Evolutionary conservation across 2,113 vertebrate genomes (phyloP).

Genomic region (Chaenogobius annularis): DNA sequence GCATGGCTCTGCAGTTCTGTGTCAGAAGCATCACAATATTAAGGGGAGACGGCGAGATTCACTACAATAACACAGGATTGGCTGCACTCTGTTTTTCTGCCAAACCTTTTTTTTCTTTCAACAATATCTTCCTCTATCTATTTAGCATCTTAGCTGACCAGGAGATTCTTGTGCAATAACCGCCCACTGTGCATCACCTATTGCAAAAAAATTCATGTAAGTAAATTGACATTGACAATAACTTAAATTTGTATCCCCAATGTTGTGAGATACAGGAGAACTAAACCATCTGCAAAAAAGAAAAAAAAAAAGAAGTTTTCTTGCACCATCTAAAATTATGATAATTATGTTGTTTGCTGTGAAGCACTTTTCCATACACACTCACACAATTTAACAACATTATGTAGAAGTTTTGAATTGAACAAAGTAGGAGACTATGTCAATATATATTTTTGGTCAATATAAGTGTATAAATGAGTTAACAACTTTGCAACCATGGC

Average conservation of each 20-base stretch:
- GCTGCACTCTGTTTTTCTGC: slow-evolving; percentile 37
- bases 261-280: slow-evolving; percentile 15
- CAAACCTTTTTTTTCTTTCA: slow-evolving; percentile 16
- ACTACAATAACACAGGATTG: slow-evolving; percentile 36
- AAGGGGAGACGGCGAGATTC: slow-evolving; percentile 18
- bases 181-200: slow-evolving; percentile 20
- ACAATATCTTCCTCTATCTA: slow-evolving; percentile 62
- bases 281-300: not conserved
- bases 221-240: slow-evolving; percentile 56
- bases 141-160: slow-evolving; percentile 70
- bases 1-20: slow-evolving; percentile 64
- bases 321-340: not conserved
- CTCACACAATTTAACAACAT: not conserved
- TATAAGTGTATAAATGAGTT: no score
- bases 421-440: no score
- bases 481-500: no score
- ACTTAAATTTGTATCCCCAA: slow-evolving; percentile 35
- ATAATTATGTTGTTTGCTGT: not conserved
- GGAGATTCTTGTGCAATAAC: slow-evolving; percentile 62
- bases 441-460: no score
- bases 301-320: not conserved
- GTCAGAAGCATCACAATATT: slow-evolving; percentile 62
- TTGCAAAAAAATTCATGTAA: slow-evolving; percentile 39
- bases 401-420: no score
- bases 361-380: not conserved